phyloP scores from a whole-genome alignment of 2,888 invertebrate genomes.

The Amblyjoppa proteus region DNA sequence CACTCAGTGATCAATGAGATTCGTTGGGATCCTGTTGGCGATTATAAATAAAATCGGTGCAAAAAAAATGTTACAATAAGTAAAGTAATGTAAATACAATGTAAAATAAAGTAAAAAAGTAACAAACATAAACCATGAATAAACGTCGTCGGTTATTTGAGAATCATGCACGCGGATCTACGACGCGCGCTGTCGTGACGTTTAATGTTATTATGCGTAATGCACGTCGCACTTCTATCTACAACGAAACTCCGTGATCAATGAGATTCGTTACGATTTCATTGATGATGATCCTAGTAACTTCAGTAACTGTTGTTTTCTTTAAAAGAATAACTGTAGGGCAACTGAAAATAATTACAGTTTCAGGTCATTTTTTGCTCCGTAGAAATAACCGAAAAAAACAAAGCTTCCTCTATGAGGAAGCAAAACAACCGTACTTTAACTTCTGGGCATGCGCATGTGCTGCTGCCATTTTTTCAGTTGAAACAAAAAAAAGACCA shows the following conservation, averaged over 20 bases:
- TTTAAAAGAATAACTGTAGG: too few species aligned
- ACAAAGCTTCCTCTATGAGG: too few species aligned
- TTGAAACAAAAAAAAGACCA: too few species aligned
- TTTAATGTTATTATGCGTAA: too few species aligned
- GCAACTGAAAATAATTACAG: neutral
- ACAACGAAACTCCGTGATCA: slow-evolving; percentile 30
- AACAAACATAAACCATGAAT: slow-evolving; percentile 44
- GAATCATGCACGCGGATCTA: slow-evolving; percentile 48
- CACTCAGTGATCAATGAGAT: slow-evolving; percentile 21
- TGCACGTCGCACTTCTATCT: slow-evolving; percentile 5
- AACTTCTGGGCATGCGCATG: too few species aligned
- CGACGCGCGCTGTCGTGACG: slow-evolving; percentile 1
- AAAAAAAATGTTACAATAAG: neutral
- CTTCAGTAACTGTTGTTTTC: too few species aligned
- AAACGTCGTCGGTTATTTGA: slow-evolving; percentile 17
- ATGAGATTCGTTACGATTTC: neutral
- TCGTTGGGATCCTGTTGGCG: neutral
- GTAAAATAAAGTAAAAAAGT: slow-evolving; percentile 32
- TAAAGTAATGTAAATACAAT: neutral
- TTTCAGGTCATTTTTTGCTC: too few species aligned
- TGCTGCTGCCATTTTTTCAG: too few species aligned
- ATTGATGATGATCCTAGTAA: neutral
- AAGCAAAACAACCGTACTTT: too few species aligned
- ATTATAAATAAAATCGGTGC: neutral
- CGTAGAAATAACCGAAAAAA: too few species aligned